Conservation (phyloP, 2,888 invertebrate genomes). For the Hylaea fasciaria region DNA sequence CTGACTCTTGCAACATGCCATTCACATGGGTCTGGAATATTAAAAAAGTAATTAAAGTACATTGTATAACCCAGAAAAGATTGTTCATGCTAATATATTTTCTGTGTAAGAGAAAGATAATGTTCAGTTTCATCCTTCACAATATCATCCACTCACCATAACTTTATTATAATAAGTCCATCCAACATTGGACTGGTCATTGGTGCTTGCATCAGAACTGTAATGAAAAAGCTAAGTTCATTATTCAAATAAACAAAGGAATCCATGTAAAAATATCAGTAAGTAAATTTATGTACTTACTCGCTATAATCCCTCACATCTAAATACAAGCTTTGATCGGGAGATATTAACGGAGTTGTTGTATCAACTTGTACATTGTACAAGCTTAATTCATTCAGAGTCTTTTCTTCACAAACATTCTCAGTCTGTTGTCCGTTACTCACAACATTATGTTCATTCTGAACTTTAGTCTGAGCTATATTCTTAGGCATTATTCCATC, state of each 20-base stretch:
- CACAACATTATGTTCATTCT: conserved; percentile 11
- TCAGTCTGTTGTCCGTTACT: conserved; percentile 37
- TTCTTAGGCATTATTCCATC: conserved; percentile 70
- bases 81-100: too few relatives aligned
- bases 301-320: conserved; percentile 80
- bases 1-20: conserved; percentile 79
- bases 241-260: too few relatives aligned
- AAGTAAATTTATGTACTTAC: conserved; percentile 56
- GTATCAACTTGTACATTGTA: conserved; percentile 78
- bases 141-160: conserved; percentile 77
- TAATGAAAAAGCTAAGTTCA: conserved; percentile 22
- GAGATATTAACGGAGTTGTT: conserved; percentile 76
- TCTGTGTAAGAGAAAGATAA: too few relatives aligned
- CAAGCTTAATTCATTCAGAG: conserved; percentile 75
- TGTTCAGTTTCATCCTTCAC: neutral
- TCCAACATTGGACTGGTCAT: conserved; percentile 85
- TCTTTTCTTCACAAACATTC: conserved; percentile 67
- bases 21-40: conserved; percentile 78
- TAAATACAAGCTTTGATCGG: conserved; percentile 76
- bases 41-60: conserved; percentile 1
- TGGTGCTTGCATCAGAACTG: conserved; percentile 82
- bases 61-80: too few relatives aligned
- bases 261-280: too few relatives aligned
- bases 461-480: conserved; percentile 29
- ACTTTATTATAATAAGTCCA: conserved; percentile 90